Conservation (phyloP, 2,888 invertebrate species). For the Anthoptus insignis region DNA sequence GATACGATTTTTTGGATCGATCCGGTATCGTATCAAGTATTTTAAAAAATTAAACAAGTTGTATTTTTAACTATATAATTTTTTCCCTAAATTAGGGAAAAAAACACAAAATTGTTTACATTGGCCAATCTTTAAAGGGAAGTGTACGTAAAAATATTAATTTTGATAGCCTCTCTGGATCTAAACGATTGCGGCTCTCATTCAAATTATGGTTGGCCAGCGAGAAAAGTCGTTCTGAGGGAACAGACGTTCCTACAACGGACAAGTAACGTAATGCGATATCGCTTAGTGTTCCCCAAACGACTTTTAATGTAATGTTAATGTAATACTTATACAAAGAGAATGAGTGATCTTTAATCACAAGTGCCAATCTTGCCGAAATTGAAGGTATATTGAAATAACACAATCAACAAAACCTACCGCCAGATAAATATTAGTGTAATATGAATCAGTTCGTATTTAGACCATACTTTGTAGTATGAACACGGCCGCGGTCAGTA, state of each 20-base stretch:
- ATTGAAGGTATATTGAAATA: too few relatives aligned
- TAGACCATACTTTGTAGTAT: constrained; percentile 17
- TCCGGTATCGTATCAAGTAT: constrained; percentile 7
- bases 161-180: neutral
- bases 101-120: neutral
- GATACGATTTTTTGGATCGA: constrained; percentile 14
- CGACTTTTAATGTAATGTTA: too few relatives aligned
- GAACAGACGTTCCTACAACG: neutral
- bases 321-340: too few relatives aligned
- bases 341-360: too few relatives aligned
- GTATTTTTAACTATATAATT: neutral
- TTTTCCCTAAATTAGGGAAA: neutral
- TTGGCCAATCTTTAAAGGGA: neutral
- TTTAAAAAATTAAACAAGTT: constrained; percentile 1
- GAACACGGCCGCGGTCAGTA: constrained; percentile 17
- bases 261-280: constrained; percentile 3
- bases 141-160: neutral
- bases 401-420: too few relatives aligned
- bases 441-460: constrained; percentile 15
- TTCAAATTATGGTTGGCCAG: neutral
- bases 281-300: neutral
- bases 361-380: too few relatives aligned
- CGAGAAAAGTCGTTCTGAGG: constrained; percentile 1
- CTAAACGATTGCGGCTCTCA: neutral
- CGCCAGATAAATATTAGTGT: constrained; percentile 4